Base-by-base conservation (phyloP, 2,113 vertebrate species). In the Xenotilapia leptura region DNA sequence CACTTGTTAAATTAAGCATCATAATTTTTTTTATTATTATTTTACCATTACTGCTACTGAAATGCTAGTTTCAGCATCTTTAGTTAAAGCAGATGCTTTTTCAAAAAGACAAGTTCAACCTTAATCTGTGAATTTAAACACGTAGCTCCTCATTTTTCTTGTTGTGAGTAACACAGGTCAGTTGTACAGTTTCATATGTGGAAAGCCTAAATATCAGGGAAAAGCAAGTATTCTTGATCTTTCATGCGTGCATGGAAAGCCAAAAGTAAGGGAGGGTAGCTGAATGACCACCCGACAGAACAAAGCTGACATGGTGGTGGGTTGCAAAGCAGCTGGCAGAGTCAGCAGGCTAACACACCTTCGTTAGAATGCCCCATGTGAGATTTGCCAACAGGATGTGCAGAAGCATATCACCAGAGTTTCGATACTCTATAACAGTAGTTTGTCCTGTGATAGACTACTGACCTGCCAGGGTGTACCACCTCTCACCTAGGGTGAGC, bases 301-400 rank as follows among this genome's bases (percentile, higher is more conserved):
- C 38, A 1, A 5, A 73, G 21, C 38, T 42, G 65, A 2, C n/a
- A 4, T 15, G 5, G 65, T 42, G 38, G 38, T 73, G 38, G 38
- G 38, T 73, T 73, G 38, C 38, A 73, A 73, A 26, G 38, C 65
- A 26, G 65, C 65, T 73, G 65, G 65, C 65, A 42, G 68, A 73
- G 40, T 42, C 21, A 73, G 21, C 68, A 73, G 40, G 40, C 5
- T 45, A 23, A 10, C 21, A 26, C 3, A 73, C 14, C 40, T 73
- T 73, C 1, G 5, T 73, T 42, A 45, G 38, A 21, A 70, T 42
- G 1, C 36, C 2, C 0, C 19, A 40, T 23, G 7, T 45, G 38
- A 73, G 38, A 45, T 73, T 73, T 73, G 13, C 38, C 38, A 73
- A 73, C 14, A 73, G 8, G 13, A 45, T 26, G 12, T 73, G 40